Base-by-base conservation (phyloP, 2,797 vertebrate genomes). In the Anniella stebbinsi region DNA sequence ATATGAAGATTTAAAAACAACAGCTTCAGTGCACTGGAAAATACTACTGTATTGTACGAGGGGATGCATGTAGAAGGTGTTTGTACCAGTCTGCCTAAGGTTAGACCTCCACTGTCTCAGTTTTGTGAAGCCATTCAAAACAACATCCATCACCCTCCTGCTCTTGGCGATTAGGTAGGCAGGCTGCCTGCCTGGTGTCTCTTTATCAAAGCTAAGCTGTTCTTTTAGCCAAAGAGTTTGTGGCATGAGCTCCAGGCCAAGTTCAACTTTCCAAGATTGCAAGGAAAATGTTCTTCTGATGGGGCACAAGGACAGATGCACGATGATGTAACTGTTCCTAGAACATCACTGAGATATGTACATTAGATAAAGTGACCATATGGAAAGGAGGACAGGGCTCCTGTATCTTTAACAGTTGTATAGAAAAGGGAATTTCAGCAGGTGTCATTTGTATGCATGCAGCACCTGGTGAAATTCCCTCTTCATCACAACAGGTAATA, bases 1-100 rank as follows among this genome's bases (percentile, higher is more conserved):
- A 66, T 23, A 17, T 66, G 75, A 30, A 63, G 25, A 60, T 66
- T 38, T 3, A 67, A 78, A 9, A 45, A 9, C 0, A 48, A 9
- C n/a, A 78, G 21, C 36, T 78, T 33, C 38, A 6, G 1, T n/a
- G 60, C 28, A n/a, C 9, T 45, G 57, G 41, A 33, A 33, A 45
- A 45, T 36, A 69, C 36, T 80, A 5, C 30, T n/a, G 30, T 36
- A 21, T 80, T 36, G 54, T 57, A 33, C 78, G 36, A 33, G 3
- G 51, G 54, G 28, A 18, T 23, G 2, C 1, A 45, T 11, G 38
- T n/a, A 83, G 80, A 0, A 23, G 30, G 69, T 17, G 0, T 0
- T 15, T 88, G 23, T 2, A 30, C 4, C 1, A 0, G 54, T 2
- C 18, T 84, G 23, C 11, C 73, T 84, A 21, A 48, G 23, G 66